Conservation (phyloP, 2,113 vertebrate genomes). For the Pterophyllum scalare region DNA sequence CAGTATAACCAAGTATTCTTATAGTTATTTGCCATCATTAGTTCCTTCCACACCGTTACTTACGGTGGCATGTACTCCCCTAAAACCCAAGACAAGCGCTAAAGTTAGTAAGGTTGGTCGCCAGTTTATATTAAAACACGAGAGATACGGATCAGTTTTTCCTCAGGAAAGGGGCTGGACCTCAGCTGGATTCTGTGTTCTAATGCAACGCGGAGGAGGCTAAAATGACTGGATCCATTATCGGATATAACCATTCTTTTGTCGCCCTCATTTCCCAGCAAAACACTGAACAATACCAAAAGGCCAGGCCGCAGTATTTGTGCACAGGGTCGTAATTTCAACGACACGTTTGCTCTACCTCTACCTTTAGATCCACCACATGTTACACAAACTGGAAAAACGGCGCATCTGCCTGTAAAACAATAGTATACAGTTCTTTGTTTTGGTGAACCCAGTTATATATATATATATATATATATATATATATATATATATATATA, state of each 20-base stretch:
- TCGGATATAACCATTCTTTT: constrained; percentile 28
- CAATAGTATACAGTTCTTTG: neutral
- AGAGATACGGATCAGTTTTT: constrained; percentile 25
- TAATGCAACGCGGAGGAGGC: constrained; percentile 22
- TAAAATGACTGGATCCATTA: constrained; percentile 20
- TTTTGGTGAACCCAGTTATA: neutral
- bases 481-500: too few relatives aligned
- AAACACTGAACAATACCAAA: neutral
- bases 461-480: too few relatives aligned
- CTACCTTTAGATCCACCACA: neutral
- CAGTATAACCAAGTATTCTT: neutral
- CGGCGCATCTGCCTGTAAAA: neutral
- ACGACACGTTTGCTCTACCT: neutral
- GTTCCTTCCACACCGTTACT: too few relatives aligned
- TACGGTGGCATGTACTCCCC: neutral
- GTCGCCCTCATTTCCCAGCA: neutral
- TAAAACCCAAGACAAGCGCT: neutral
- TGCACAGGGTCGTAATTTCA: neutral
- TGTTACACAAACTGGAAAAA: neutral
- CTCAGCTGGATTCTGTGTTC: constrained; percentile 17
- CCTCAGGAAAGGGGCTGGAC: constrained; percentile 23
- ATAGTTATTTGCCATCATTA: neutral
- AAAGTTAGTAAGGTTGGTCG: neutral
- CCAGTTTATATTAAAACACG: neutral
- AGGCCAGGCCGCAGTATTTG: too few relatives aligned